A percentile compares a stretch with the other conserved stretches of the same genome.
phyloP scores from a whole-genome alignment of 2,113 vertebrate species.

The Peromyscus polionotus region DNA sequence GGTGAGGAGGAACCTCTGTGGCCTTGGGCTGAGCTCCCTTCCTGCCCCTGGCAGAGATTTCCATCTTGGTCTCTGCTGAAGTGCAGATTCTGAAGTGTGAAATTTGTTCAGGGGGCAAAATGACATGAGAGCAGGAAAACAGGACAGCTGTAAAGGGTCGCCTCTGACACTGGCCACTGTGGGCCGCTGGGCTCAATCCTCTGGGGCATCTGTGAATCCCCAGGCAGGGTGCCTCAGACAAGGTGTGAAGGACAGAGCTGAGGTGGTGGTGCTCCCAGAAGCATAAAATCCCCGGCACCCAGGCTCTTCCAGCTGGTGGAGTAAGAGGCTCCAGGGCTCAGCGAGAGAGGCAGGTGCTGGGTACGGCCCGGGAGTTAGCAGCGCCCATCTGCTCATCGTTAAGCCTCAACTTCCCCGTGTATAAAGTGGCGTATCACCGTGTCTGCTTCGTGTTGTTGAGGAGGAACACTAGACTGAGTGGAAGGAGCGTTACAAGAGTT shows the following conservation, averaged over 20 bases:
- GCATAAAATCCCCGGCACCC: too few species aligned
- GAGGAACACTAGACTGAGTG: not conserved
- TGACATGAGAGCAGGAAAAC: not conserved
- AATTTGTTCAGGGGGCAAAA: not conserved
- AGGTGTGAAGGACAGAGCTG: not conserved
- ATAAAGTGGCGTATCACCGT: not conserved
- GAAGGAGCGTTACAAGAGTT: not conserved
- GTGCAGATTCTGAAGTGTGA: too few species aligned
- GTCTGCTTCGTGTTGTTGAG: rapidly evolving
- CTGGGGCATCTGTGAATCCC: not conserved
- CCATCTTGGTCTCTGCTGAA: not conserved
- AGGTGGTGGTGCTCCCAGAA: not conserved
- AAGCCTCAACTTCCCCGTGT: not conserved
- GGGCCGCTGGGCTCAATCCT: not conserved
- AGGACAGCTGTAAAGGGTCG: not conserved
- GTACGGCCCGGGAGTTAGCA: not conserved
- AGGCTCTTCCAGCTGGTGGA: rapidly evolving
- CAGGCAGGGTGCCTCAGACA: rapidly evolving
- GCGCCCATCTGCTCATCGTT: rapidly evolving
- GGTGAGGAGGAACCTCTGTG: not conserved
- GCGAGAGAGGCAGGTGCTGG: not conserved
- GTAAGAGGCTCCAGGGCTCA: not conserved
- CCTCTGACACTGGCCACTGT: not conserved
- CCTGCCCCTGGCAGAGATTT: not conserved
- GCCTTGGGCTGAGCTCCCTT: too few species aligned